These are phyloP conservation scores for Aphelenchoides avenae DNA, from an alignment of 1,140 invertebrate genomes.

Conservation along the genomic window DNA sequence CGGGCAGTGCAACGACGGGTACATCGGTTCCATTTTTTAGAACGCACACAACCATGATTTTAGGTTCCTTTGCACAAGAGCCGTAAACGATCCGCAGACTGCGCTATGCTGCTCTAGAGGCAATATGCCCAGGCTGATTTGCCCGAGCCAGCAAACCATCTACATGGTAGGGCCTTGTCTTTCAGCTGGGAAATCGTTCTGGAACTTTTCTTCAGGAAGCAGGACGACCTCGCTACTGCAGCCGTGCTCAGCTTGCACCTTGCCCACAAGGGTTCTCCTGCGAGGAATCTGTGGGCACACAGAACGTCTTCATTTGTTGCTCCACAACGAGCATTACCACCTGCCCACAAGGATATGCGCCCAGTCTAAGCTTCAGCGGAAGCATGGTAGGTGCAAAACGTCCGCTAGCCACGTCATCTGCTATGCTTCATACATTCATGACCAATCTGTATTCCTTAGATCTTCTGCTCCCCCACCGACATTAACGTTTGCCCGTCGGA, in stretches of 20 bases:
- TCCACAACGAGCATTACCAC: constrained; percentile 31
- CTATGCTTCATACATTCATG: not conserved
- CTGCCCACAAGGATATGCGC: constrained; percentile 36
- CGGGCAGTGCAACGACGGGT: constrained; percentile 25
- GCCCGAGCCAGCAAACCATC: constrained; percentile 40
- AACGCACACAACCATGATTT: not conserved
- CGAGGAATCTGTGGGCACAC: constrained; percentile 31
- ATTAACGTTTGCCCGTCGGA: constrained; percentile 36
- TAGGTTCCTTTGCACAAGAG: constrained; percentile 14
- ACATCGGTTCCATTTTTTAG: constrained; percentile 14
- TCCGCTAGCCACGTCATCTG: constrained; percentile 20
- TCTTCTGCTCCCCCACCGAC: constrained; percentile 33
- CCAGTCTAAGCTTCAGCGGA: constrained; percentile 28
- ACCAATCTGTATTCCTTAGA: constrained; percentile 18
- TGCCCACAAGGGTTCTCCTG: constrained; percentile 44
- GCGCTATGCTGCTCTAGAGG: constrained; percentile 32
- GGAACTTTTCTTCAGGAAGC: constrained; percentile 24
- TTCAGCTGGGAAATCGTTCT: constrained; percentile 13
- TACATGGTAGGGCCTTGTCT: constrained; percentile 26
- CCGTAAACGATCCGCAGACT: constrained; percentile 29
- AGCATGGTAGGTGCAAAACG: constrained; percentile 27
- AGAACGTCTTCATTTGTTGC: constrained; percentile 42
- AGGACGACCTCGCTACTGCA: constrained; percentile 32
- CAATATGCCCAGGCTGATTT: constrained; percentile 21
- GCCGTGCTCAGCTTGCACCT: constrained; percentile 12